Evolutionary conservation across 1,140 invertebrate genomes (phyloP).

Genomic region (Cyclina sinensis): DNA sequence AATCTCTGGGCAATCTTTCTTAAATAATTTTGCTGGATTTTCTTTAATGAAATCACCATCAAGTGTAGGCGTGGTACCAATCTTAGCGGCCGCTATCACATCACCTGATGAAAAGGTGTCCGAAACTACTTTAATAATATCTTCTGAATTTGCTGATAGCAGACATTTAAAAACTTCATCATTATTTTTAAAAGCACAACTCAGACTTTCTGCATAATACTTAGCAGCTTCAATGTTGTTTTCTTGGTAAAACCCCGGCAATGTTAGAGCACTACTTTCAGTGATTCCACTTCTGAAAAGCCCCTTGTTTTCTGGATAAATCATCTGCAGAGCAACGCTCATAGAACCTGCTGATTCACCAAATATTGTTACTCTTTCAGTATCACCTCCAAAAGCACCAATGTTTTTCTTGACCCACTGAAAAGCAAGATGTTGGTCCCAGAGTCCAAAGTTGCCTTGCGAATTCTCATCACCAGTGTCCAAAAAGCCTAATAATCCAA

Average conservation of each 20-base stretch:
- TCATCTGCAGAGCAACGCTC: constrained; percentile 31
- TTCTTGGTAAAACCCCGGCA: neutral
- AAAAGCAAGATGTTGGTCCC: constrained; percentile 68
- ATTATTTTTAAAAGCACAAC: neutral
- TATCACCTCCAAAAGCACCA: constrained; percentile 74
- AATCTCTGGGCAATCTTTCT: neutral
- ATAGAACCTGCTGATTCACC: constrained; percentile 75
- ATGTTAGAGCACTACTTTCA: constrained; percentile 63
- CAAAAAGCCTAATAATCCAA: constrained; percentile 87
- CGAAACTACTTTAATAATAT: neutral
- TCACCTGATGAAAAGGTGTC: neutral
- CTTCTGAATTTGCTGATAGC: neutral
- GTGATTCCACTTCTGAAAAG: constrained; percentile 82
- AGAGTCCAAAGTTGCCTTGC: constrained; percentile 62
- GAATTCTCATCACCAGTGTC: constrained; percentile 88
- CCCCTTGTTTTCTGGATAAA: constrained; percentile 61
- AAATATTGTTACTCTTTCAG: constrained; percentile 74
- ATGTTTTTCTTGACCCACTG: constrained; percentile 87
- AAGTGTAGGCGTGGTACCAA: constrained; percentile 23
- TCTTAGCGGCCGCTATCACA: neutral
- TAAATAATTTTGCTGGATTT: neutral
- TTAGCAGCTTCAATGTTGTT: neutral
- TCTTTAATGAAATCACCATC: constrained; percentile 24
- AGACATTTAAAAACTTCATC: constrained; percentile 49
- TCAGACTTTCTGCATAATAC: neutral